Conservation (phyloP, 2,888 invertebrate species). For the Conomelus anceps region DNA sequence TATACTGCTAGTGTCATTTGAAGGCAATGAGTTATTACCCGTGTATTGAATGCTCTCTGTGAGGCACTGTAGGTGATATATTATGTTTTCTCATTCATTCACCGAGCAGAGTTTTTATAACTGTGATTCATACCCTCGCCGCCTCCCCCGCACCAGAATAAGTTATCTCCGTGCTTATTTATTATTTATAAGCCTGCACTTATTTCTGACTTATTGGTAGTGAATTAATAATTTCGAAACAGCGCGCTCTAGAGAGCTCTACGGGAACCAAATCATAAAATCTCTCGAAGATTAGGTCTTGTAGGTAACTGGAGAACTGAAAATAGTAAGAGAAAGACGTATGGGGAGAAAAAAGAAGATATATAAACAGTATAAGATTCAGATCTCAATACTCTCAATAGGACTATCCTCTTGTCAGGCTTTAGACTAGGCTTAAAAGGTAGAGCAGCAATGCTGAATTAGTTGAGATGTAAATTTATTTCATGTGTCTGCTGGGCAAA, state of each 20-base stretch:
- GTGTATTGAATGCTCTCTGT: not conserved
- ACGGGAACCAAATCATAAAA: no score
- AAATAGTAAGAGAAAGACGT: no score
- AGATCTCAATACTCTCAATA: not conserved
- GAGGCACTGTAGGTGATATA: not conserved
- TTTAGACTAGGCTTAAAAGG: no score
- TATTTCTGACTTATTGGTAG: no score
- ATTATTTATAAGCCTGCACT: no score
- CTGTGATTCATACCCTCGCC: not conserved
- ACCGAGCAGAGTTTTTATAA: not conserved
- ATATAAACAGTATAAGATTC: not conserved
- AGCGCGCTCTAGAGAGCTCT: no score
- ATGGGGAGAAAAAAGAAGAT: not conserved
- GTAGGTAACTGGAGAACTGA: no score
- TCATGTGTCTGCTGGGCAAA: not conserved
- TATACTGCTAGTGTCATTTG: not conserved
- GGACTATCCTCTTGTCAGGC: not conserved
- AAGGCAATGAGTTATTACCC: not conserved
- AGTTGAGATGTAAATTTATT: not conserved
- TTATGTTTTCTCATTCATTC: not conserved
- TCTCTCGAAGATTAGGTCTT: no score
- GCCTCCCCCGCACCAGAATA: no score
- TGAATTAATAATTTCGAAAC: no score
- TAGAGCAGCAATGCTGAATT: not conserved
- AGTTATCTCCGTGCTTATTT: no score